Conservation (phyloP, 2,888 invertebrate genomes). For the Eudemis profundana region DNA sequence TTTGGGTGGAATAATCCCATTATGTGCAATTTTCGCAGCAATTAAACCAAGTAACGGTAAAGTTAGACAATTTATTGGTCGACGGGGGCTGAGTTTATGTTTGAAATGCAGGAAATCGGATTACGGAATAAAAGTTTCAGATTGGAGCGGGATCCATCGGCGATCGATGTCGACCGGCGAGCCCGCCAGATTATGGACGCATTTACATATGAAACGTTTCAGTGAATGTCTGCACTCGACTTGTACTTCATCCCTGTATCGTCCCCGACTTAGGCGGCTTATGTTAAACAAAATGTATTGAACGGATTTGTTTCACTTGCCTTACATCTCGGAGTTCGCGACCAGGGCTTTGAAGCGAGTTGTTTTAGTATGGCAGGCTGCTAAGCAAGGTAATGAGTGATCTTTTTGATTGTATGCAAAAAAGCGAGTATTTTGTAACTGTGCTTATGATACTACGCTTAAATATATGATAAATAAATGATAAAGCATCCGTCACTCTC, state of each 20-base stretch:
- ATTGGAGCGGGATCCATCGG: conserved; percentile 66
- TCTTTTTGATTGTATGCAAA: conserved; percentile 21
- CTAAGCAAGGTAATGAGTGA: too few relatives aligned
- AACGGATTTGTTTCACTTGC: conserved; percentile 43
- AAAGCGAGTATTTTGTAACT: too few relatives aligned
- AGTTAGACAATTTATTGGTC: conserved; percentile 36
- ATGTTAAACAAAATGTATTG: conserved; percentile 44
- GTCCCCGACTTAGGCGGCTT: conserved; percentile 61
- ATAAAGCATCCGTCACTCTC: too few relatives aligned
- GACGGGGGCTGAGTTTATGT: conserved; percentile 36
- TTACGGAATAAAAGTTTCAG: conserved; percentile 64
- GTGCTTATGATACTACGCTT: too few relatives aligned
- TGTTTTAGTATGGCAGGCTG: conserved; percentile 13
- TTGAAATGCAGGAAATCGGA: conserved; percentile 36
- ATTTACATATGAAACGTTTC: conserved; percentile 83
- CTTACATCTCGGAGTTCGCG: conserved; percentile 23
- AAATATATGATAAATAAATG: too few relatives aligned
- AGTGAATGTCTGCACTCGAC: conserved; percentile 73
- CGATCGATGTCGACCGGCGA: conserved; percentile 71
- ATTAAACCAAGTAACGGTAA: conserved; percentile 37
- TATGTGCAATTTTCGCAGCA: conserved; percentile 29
- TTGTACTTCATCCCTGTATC: conserved; percentile 67
- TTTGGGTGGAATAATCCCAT: conserved; percentile 7
- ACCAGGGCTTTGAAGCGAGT: conserved; percentile 12
- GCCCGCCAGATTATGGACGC: conserved; percentile 75